Percentiles rank a stretch among this genome's conserved stretches.
Conservation (phyloP, 2,888 invertebrate species). For the Leptinotarsa haldemani region DNA sequence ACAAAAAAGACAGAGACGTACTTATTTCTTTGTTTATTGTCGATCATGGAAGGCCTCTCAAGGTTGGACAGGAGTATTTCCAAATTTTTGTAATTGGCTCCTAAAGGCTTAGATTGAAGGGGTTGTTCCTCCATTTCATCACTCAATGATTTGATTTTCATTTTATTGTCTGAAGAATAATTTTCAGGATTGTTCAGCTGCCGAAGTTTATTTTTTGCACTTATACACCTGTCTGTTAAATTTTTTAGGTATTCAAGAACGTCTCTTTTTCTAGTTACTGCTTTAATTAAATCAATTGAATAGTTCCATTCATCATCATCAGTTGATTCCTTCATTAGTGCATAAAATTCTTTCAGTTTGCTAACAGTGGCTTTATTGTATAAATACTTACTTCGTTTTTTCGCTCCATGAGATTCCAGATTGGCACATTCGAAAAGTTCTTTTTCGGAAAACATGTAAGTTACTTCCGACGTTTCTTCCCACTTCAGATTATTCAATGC, state of each 20-base stretch:
- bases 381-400: slow-evolving; percentile 49
- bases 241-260: slow-evolving; percentile 40
- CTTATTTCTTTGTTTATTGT: slow-evolving; percentile 47
- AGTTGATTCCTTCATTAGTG: slow-evolving; percentile 39
- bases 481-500: slow-evolving; percentile 40
- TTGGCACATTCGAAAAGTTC: slow-evolving; percentile 56
- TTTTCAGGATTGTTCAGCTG: slow-evolving; percentile 15
- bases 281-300: slow-evolving; percentile 48
- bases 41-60: slow-evolving; percentile 47
- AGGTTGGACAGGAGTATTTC: slow-evolving; percentile 45
- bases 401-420: slow-evolving; percentile 41
- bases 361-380: slow-evolving; percentile 51
- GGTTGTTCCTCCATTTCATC: neutral
- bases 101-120: slow-evolving; percentile 23
- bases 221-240: slow-evolving; percentile 35
- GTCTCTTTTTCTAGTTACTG: slow-evolving; percentile 50
- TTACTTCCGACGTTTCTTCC: slow-evolving; percentile 12
- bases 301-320: slow-evolving; percentile 53
- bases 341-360: slow-evolving; percentile 54
- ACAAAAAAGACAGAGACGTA: slow-evolving; percentile 44
- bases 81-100: slow-evolving; percentile 42
- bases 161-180: neutral
- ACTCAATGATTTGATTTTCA: neutral
- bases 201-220: slow-evolving; percentile 26
- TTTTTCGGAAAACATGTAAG: slow-evolving; percentile 44